phyloP scores from a whole-genome alignment of 2,113 vertebrate genomes.

The Circaetus gallicus region DNA sequence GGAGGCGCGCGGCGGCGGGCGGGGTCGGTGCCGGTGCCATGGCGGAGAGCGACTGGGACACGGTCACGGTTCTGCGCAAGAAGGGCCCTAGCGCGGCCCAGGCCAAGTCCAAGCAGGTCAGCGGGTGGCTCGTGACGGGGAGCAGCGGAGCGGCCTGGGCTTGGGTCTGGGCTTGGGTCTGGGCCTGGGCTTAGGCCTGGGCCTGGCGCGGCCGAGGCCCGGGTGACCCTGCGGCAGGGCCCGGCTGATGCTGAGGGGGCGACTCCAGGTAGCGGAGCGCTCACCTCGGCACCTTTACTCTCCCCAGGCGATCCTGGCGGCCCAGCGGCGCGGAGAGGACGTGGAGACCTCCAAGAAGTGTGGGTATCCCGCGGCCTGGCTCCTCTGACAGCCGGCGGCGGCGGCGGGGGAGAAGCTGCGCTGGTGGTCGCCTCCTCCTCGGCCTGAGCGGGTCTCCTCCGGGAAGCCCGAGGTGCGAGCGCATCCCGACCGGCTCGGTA shows the following conservation, averaged over 20 bases:
- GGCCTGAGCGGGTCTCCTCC: not conserved
- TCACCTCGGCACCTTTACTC: not conserved
- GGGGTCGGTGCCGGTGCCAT: not conserved
- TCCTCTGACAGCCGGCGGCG: too few species aligned
- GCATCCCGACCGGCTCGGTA: not conserved
- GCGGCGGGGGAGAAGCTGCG: not conserved
- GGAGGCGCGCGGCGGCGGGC: not conserved
- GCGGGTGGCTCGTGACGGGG: not conserved
- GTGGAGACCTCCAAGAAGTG: slow-evolving; percentile 58
- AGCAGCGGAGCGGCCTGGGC: not conserved
- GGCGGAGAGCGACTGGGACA: slow-evolving; percentile 32
- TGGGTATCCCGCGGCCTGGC: not conserved
- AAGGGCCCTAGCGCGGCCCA: slow-evolving; percentile 52
- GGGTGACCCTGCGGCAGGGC: not conserved
- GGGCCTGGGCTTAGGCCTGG: not conserved
- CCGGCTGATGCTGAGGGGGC: not conserved
- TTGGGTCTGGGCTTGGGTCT: too few species aligned
- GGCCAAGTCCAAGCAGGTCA: slow-evolving; percentile 55
- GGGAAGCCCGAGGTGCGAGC: not conserved
- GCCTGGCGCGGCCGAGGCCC: not conserved
- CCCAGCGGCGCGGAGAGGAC: slow-evolving; percentile 53
- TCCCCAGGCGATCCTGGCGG: slow-evolving; percentile 30
- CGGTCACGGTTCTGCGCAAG: slow-evolving; percentile 50
- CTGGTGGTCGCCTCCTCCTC: not conserved
- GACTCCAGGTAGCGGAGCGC: not conserved